Evolutionary conservation across 2,797 vertebrate genomes (phyloP), one percentile per base, ranked within the genome.

Genomic region (Sardinella longiceps): DNA sequence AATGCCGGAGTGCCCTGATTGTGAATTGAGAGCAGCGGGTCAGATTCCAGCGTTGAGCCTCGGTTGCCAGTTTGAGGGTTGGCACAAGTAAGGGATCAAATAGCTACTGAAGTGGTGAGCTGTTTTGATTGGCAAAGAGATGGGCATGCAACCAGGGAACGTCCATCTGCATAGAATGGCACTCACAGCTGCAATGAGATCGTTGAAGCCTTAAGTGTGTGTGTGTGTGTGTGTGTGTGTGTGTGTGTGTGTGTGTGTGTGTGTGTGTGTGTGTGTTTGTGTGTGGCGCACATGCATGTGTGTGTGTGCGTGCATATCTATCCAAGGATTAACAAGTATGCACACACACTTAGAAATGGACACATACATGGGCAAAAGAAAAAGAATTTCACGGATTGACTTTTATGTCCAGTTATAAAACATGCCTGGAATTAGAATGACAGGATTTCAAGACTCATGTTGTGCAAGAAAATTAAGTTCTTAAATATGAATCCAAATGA

Each of bases 161-260:
- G 70, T 20, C 70, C 70, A 77, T 77, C 70, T 77, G 70, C 37
- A 20, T 39, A 18, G 37, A 37, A 39, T 43, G 37, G 37, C 70
- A 43, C 70, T 39, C 70, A 70, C 63, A 33, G 63, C 28, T 37
- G 70, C 37, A 77, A 77, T 77, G 70, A 77, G 37, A 39, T 43
- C 18, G n/a, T 77, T 77, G 43, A 20, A 77, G 70, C 37, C 70
- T 77, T 39, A 37, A 39, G 18, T 18, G 33, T 74, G 66, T 39
- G 30, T 74, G 33, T 74, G 33, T 39, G 30, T 39, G 33, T 74
- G 66, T 74, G 66, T 39, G 15, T 39, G 33, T 37, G 66, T 74
- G 66, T 74, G 60, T 66, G 60, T 74, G 30, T 20, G 33, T 20
- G 15, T 77, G 63, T 77, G 70, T 77, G 70, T 70, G 58, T 70